Base-by-base conservation (phyloP, 2,888 invertebrate genomes). In the Athalia cordata region DNA sequence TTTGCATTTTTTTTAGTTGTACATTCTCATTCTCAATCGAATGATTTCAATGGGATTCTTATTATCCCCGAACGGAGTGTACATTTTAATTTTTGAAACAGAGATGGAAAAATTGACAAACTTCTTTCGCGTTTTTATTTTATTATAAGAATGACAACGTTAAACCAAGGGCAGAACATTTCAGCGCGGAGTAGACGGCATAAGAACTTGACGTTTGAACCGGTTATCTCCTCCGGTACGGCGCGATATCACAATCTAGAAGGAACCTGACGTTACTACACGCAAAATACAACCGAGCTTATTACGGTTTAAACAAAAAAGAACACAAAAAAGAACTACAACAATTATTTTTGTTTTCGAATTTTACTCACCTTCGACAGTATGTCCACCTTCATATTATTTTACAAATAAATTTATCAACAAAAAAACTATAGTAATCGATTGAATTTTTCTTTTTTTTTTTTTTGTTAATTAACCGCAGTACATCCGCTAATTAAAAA, bases 311-410 rank as follows among this genome's bases (percentile, higher is more conserved):
- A 55, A 13, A 72, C 45, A 45, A 47, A 45, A 59, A 52, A n/a
- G 47, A n/a, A n/a, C n/a, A n/a, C n/a, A 52, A 8, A 5, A 52
- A 29, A 47, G 15, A 9, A 13, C 5, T 62, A 62, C 0, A 5
- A 62, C 29, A 62, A 5, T 29, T 15, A 1, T 8, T 9, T 8
- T 61, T 3, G 61, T 29, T 61, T 61, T 9, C 29, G 29, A 29
- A 9, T 66, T 13, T 66, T n/a, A 75, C 75, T 75, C 75, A 75
- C 75, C 50, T 64, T 61, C 5, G 75, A 75, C 11, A 62, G 75
- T 62, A 75, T 62, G 75, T 75, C 75, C 75, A 75, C 43, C 52
- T 75, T 75, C 75, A 75, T 75, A 0, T n/a, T 75, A 0, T n/a
- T 7, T n/a, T 4, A 64, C 0, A 11, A 59, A n/a, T 11, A 62